A percentile compares a stretch with the other conserved stretches of the same genome.
Evolutionary conservation across 1,140 invertebrate genomes (phyloP).

Genomic region (Rhopalosiphum maidis): DNA sequence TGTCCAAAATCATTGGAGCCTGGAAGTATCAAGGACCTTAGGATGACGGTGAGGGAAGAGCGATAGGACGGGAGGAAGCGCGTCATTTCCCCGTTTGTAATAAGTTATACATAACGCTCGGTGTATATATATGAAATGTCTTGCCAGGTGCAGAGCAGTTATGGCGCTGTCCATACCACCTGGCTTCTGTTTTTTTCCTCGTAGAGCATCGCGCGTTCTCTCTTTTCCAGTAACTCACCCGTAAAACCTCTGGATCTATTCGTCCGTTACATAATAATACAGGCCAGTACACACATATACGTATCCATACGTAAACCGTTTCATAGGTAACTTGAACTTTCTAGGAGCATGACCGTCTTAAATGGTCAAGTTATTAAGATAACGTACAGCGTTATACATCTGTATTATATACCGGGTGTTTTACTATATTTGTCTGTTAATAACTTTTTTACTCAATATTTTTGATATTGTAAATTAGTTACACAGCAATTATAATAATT

Average conservation of each 20-base stretch:
- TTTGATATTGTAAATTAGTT: background rate
- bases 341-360: conserved; percentile 2
- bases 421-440: background rate
- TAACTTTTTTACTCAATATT: background rate
- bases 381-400: background rate
- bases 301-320: background rate
- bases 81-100: conserved; percentile 43
- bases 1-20: conserved; percentile 54
- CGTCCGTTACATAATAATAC: conserved; percentile 55
- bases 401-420: background rate
- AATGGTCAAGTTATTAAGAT: conserved; percentile 17
- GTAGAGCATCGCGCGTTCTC: conserved; percentile 42
- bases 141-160: conserved; percentile 55
- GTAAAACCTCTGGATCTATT: conserved; percentile 56
- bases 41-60: background rate
- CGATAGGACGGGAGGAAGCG: conserved; percentile 25
- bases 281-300: conserved; percentile 53
- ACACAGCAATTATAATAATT: background rate
- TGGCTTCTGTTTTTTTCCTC: conserved; percentile 52
- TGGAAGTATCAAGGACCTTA: conserved; percentile 48
- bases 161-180: conserved; percentile 52
- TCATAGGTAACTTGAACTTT: conserved; percentile 46
- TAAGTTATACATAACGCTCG: conserved; percentile 50
- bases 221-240: conserved; percentile 55
- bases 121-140: conserved; percentile 23